Evolutionary conservation across 2,888 invertebrate species (phyloP), one percentile per base, ranked within the genome.

Genomic region (Chesias legatella): DNA sequence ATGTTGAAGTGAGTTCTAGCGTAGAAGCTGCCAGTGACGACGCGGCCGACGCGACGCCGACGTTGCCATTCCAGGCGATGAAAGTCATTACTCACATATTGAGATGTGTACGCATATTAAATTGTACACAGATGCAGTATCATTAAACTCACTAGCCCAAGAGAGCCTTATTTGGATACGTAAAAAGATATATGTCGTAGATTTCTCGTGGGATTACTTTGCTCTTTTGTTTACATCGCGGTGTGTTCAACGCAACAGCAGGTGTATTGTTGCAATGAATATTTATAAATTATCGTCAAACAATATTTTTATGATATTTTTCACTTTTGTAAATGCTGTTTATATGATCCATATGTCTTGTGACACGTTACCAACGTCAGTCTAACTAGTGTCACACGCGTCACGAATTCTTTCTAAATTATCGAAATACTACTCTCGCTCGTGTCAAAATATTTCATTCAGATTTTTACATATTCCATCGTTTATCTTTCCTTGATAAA

Each of bases 11-110:
- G 68, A 67, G 67, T 67, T 65, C 67, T 57, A 63, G 60, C 60
- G 55, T 31, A 41, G 43, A n/a, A n/a, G n/a, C n/a, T n/a, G n/a
- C n/a, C n/a, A n/a, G n/a, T n/a, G n/a, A 40, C 41, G 24, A 46
- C 60, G 63, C 58, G 55, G 56, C 73, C 78, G 69, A 69, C 71
- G 75, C 34, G 24, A 26, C 31, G 20, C 72, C 78, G 68, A 70
- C 72, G 75, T 75, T 79, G 78, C 81, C 80, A 80, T 83, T 78
- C 79, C 73, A 71, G 69, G 73, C 81, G 75, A 84, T 79, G 82
- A 85, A 85, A 85, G 80, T 79, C 72, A 78, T 74, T 65, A 72
- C 71, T 72, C 69, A 73, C 66, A 57, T 56, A 58, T 56, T 47
- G 54, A 60, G 56, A 61, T 50, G 57, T 61, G 46, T 53, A 62